These are phyloP conservation scores for Mesorhabditis belari DNA, from an alignment of 2,888 invertebrate species.

Conservation along the genomic window DNA sequence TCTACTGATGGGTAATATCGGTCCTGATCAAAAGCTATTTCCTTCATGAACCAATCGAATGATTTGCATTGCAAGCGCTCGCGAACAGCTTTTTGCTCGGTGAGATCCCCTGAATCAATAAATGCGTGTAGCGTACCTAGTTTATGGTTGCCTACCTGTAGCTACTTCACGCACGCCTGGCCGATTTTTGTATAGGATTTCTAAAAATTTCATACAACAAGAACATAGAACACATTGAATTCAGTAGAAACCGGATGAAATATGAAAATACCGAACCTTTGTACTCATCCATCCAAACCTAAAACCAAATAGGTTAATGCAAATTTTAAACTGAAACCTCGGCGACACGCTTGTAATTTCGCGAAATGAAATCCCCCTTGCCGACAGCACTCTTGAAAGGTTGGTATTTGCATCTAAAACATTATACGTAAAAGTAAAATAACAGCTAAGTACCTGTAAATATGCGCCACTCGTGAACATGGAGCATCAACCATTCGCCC, in stretches of 20 bases:
- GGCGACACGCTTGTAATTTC: slow-evolving; percentile 53
- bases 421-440: neutral
- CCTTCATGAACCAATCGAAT: slow-evolving; percentile 87
- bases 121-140: slow-evolving; percentile 59
- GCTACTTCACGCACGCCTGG: slow-evolving; percentile 57
- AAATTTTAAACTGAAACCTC: slow-evolving; percentile 65
- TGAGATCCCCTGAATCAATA: slow-evolving; percentile 64
- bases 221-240: too few species aligned
- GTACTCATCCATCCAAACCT: slow-evolving; percentile 97
- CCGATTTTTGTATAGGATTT: slow-evolving; percentile 72
- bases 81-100: slow-evolving; percentile 71
- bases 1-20: slow-evolving; percentile 80
- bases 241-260: too few species aligned
- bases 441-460: slow-evolving; percentile 56
- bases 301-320: neutral
- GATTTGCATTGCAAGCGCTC: slow-evolving; percentile 74
- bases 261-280: too few species aligned
- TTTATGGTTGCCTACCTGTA: slow-evolving; percentile 41
- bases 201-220: too few species aligned
- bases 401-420: slow-evolving; percentile 41
- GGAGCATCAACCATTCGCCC: slow-evolving; percentile 60
- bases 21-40: slow-evolving; percentile 77
- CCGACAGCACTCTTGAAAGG: slow-evolving; percentile 57
- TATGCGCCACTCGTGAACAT: slow-evolving; percentile 60
- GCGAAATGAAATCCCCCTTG: slow-evolving; percentile 68